Conservation (phyloP, 2,113 vertebrate genomes). For the Ardeotis arabs region DNA sequence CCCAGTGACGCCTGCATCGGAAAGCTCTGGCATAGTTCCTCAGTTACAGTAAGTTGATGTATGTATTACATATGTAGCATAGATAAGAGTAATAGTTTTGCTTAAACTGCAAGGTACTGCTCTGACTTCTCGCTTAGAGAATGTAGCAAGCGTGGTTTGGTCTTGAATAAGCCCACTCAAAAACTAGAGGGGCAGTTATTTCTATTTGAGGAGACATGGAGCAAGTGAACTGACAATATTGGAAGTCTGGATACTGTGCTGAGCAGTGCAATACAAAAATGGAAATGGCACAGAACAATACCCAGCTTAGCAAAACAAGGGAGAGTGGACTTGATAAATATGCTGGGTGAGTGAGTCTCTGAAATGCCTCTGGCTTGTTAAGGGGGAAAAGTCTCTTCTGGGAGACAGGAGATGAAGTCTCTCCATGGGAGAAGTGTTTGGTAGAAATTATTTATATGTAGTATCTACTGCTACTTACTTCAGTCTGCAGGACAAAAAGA, state of each 20-base stretch:
- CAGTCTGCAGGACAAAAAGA: not conserved
- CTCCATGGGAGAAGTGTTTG: not conserved
- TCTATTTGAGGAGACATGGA: not conserved
- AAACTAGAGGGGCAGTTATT: not conserved
- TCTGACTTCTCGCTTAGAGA: not conserved
- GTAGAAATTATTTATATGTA: not conserved
- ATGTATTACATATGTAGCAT: not conserved
- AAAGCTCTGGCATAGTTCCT: conserved; percentile 90
- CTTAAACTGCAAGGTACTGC: not conserved
- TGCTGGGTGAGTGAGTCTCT: not conserved
- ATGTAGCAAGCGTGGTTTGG: not conserved
- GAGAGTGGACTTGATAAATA: not conserved
- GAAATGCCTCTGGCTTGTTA: not conserved
- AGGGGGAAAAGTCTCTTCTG: not conserved
- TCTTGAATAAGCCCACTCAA: not conserved
- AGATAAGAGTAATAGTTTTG: not conserved
- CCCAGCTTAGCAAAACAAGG: not conserved
- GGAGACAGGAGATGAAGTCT: not conserved
- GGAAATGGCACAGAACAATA: not conserved
- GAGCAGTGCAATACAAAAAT: not conserved
- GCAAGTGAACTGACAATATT: not conserved
- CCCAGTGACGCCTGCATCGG: conserved; percentile 82
- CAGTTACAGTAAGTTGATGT: conserved; percentile 86
- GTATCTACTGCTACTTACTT: not conserved
- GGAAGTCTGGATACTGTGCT: not conserved